Base-by-base conservation (phyloP, 1,140 invertebrate species). In the Ceratina australensis region DNA sequence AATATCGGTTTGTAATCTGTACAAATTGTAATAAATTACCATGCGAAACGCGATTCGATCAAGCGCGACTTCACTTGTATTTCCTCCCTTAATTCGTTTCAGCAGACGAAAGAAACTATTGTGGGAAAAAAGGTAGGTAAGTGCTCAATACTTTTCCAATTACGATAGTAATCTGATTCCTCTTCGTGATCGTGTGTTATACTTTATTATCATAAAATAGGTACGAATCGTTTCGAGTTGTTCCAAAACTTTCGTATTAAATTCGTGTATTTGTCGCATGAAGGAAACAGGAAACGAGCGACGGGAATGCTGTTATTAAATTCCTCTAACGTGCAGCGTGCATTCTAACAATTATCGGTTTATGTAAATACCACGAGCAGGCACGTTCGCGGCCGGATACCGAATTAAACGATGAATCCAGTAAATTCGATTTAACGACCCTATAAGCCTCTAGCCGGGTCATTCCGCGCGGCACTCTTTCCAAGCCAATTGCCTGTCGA, bases 11-110 rank as follows among this genome's bases (percentile, higher is more conserved):
- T 86, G 75, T 86, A 86, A 86, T 83, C 80, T 83, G 81, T 86
- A 83, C 80, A 86, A 86, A 85, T 85, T 85, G 78, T 83, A 85
- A 85, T 85, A 86, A 85, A 86, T 75, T 83, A 85, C 84, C 78
- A 73, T 82, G 79, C 52, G 72, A 82, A 80, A 49, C 79, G 82
- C 22, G 61, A 71, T 47, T 57, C 50, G 64, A 52, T n/a, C 33
- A 42, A 42, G 0, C 33, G 10, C 2, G 33, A 7, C 5, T 18
- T 1, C 4, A 1, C 8, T 15, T 15, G 47, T 3, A 24, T 24
- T 42, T 1, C n/a, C 59, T 74, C 2, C 15, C 10, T 42, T 42
- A 10, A 3, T 42, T 10, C 33, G 8, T 42, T 42, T 42, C 33
- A 3, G 33, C 33, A 42, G 10, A 8, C 33, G 8, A 42, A 42